A percentile compares a stretch with the other conserved stretches of the same genome.
Evolutionary conservation across 2,797 vertebrate species (phyloP).

Genomic region (Rhinogobio ventralis): DNA sequence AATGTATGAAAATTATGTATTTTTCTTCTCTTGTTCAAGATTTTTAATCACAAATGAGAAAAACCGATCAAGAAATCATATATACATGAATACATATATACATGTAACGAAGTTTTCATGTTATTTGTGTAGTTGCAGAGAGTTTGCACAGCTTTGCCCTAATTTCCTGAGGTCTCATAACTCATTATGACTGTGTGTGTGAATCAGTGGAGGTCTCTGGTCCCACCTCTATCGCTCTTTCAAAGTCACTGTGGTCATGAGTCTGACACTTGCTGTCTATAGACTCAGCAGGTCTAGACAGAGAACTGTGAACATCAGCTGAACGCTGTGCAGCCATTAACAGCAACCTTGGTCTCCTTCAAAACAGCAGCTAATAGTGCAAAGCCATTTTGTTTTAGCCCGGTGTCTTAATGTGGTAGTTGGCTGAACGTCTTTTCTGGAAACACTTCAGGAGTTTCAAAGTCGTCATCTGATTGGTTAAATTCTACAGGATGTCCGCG

Average conservation of each 20-base stretch:
- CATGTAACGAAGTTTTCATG: not conserved
- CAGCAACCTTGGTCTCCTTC: not conserved
- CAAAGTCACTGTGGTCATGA: slow-evolving; percentile 62
- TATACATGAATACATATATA: not conserved
- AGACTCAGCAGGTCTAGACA: slow-evolving; percentile 58
- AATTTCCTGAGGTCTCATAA: slow-evolving; percentile 9
- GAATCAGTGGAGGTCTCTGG: not conserved
- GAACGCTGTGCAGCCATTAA: not conserved
- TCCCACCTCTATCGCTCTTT: slow-evolving; percentile 30
- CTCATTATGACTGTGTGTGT: not conserved
- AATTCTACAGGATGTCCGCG: too few relatives aligned
- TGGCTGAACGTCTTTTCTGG: too few relatives aligned
- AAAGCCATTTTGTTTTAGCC: slow-evolving; percentile 1
- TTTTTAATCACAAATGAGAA: not conserved
- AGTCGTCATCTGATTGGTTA: too few relatives aligned
- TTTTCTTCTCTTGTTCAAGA: not conserved
- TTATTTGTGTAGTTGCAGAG: not conserved
- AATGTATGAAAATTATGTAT: not conserved
- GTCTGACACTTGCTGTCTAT: slow-evolving; percentile 57
- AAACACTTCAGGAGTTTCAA: too few relatives aligned
- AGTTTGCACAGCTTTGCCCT: not conserved
- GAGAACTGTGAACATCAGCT: slow-evolving; percentile 46
- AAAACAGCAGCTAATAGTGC: not conserved
- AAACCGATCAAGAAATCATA: not conserved
- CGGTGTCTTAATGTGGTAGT: not conserved